A percentile compares a stretch with the other conserved stretches of the same genome.
Conservation (phyloP, 2,797 vertebrate species). For the Clarias laeviceps region DNA sequence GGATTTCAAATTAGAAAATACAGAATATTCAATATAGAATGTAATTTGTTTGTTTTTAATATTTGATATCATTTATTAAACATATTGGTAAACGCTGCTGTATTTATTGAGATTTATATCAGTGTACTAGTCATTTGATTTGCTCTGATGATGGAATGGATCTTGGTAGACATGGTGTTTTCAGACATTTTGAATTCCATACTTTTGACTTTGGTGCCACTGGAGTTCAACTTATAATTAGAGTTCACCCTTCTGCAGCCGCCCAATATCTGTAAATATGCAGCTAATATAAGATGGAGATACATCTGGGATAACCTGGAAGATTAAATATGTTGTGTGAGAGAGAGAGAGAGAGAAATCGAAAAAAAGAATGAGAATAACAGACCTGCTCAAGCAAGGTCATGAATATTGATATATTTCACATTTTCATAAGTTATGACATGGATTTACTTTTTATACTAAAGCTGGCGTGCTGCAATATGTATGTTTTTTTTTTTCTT, state of each 20-base stretch:
- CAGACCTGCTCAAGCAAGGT: neutral
- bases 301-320: too few relatives aligned
- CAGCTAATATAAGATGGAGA: too few relatives aligned
- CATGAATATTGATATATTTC: neutral
- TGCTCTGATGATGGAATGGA: neutral
- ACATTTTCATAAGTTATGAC: neutral
- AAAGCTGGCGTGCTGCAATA: neutral
- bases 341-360: neutral
- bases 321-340: too few relatives aligned
- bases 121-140: neutral
- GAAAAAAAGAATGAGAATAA: neutral
- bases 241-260: too few relatives aligned
- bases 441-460: neutral
- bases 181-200: neutral
- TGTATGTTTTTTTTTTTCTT: neutral
- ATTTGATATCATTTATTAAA: neutral
- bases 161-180: neutral
- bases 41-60: neutral
- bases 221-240: conserved; percentile 3
- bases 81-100: neutral
- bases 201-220: neutral
- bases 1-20: neutral
- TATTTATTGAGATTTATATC: neutral
- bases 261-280: too few relatives aligned
- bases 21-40: neutral